Base-by-base conservation (phyloP, 2,888 invertebrate genomes). In the Xestoiulus laeticollis region DNA sequence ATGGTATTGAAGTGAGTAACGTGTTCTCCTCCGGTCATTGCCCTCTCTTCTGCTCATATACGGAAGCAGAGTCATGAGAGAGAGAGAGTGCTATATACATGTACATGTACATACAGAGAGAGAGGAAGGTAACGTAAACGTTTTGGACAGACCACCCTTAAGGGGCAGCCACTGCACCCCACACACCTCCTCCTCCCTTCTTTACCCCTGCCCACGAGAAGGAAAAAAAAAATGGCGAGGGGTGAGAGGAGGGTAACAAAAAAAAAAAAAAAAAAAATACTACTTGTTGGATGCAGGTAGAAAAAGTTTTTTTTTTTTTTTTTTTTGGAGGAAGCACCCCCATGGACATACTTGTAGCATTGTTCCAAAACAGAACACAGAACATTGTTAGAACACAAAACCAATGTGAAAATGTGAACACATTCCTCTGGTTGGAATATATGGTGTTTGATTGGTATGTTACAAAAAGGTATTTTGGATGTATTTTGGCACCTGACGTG, bases 131-230 rank as follows among this genome's bases (percentile, higher is more conserved):
- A 26, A 59, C 59, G 59, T 59, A 59, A 59, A 22, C 59, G 59
- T n/a, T n/a, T 3, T 68, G 68, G 68, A 68, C 68, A 68, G 68
- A 68, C 68, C 68, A 26, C 68, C 68, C 68, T 68, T 26, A 68
- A 68, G 68, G 68, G 68, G 68, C 68, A 68, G 68, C 68, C 68
- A 68, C 68, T n/a, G 26, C 68, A 68, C 68, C 68, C n/a, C n/a
- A n/a, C n/a, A n/a, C n/a, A n/a, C n/a, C n/a, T n/a, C n/a, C n/a
- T n/a, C n/a, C n/a, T n/a, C n/a, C n/a, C n/a, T n/a, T 22, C 68
- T 68, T 6, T 22, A 59, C 59, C 59, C 59, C 59, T 59, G 59
- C 16, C 68, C 26, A n/a, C 68, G 5, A 59, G 22, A 59, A 59
- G 22, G 22, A 22, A 10, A 26, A 26, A 68, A 68, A 68, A 68